phyloP scores from a whole-genome alignment of 2,888 invertebrate species.

The Tridacna crocea region DNA sequence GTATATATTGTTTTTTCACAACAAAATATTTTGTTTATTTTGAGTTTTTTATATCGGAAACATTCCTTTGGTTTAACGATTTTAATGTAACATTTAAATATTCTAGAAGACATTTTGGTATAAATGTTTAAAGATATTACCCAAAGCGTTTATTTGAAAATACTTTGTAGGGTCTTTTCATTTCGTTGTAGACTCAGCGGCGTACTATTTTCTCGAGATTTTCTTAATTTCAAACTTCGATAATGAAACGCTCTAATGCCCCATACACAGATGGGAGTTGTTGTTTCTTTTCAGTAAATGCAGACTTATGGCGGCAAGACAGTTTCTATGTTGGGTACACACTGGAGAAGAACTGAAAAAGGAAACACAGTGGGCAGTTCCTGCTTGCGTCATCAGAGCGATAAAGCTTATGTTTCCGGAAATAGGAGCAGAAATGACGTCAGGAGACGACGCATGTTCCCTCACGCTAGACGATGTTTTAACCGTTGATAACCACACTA shows the following conservation, averaged over 20 bases:
- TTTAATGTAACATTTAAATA: too few relatives aligned
- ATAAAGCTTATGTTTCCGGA: conserved; percentile 68
- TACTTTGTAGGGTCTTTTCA: too few relatives aligned
- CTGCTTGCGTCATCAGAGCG: conserved; percentile 66
- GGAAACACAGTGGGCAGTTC: conserved; percentile 66
- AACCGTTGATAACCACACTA: conserved; percentile 59
- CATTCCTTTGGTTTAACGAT: too few relatives aligned
- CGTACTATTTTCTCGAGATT: too few relatives aligned
- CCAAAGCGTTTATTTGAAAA: too few relatives aligned
- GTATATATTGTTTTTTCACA: too few relatives aligned
- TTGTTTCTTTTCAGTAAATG: conserved; percentile 65
- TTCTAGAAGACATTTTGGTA: too few relatives aligned
- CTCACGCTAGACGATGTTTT: conserved; percentile 61
- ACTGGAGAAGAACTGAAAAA: conserved; percentile 65
- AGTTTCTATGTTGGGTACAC: conserved; percentile 71
- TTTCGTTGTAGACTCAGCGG: too few relatives aligned
- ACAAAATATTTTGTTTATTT: too few relatives aligned
- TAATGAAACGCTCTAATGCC: conserved; percentile 15
- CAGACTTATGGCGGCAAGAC: conserved; percentile 67
- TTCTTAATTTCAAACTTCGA: background rate
- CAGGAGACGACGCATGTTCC: conserved; percentile 65
- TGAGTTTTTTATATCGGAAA: too few relatives aligned
- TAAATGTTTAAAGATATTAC: too few relatives aligned
- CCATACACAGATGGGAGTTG: conserved; percentile 52
- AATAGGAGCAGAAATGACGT: conserved; percentile 61